These are phyloP conservation scores for Apodemus agrarius DNA, from an alignment of 2,797 vertebrate species.

Conservation along the genomic window DNA sequence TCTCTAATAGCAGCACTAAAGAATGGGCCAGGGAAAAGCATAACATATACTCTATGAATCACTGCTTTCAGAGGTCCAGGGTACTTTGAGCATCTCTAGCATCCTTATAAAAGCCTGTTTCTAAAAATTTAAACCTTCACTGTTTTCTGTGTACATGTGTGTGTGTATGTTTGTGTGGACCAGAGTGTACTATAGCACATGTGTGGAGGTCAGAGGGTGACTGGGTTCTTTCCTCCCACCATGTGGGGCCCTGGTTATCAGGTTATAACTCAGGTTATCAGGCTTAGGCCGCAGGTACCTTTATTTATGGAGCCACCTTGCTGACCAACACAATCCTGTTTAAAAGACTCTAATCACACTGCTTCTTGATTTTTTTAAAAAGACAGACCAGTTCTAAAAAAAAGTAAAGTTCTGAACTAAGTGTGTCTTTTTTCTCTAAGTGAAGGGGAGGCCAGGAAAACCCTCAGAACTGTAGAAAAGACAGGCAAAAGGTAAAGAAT, in stretches of 20 bases:
- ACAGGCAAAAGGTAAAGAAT: slow-evolving; percentile 33
- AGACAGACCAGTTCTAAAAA: neutral
- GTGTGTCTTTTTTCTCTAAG: neutral
- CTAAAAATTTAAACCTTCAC: neutral
- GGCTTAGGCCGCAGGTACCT: neutral
- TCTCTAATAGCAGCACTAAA: neutral
- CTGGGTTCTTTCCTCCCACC: neutral
- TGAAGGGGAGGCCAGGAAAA: neutral
- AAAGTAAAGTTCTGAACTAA: slow-evolving; percentile 41
- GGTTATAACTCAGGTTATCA: neutral
- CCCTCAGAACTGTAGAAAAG: neutral
- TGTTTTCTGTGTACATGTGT: neutral
- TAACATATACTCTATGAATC: neutral
- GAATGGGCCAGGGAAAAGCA: neutral
- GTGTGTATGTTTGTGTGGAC: neutral
- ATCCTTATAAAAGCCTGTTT: neutral
- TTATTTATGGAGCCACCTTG: neutral
- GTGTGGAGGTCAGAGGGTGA: neutral
- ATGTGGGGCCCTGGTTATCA: neutral
- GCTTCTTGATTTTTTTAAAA: neutral
- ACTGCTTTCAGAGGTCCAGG: neutral
- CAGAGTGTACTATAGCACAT: neutral
- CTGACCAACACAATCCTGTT: neutral
- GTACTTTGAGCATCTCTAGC: neutral
- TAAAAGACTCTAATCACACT: slow-evolving; percentile 43